Conservation (phyloP, 53 echinoderm and acorn worm genomes). For the Antedon mediterranea region DNA sequence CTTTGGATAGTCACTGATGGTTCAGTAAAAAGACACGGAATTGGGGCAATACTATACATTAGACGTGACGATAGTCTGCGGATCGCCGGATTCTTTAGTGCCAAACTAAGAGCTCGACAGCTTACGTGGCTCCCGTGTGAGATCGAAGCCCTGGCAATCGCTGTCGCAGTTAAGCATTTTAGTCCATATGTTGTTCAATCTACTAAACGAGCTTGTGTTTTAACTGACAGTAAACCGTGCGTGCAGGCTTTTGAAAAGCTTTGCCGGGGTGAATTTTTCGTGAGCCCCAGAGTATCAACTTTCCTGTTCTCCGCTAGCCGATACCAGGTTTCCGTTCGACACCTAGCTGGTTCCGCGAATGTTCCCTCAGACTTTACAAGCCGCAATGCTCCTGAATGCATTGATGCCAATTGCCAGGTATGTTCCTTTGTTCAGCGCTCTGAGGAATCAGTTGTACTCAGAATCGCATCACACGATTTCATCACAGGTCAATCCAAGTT, state of each 20-base stretch:
- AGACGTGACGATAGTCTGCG: conserved; percentile 16
- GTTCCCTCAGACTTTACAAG: conserved; percentile 41
- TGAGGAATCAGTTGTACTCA: conserved; percentile 24
- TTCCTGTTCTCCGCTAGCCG: conserved; percentile 34
- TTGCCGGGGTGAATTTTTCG: too few relatives aligned
- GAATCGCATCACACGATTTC: background rate
- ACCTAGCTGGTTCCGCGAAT: conserved; percentile 29
- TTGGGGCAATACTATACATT: conserved; percentile 41
- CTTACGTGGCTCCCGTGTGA: too few relatives aligned
- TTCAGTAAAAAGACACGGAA: conserved; percentile 14
- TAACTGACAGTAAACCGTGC: conserved; percentile 7
- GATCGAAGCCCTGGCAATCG: too few relatives aligned
- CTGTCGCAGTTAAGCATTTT: conserved; percentile 11
- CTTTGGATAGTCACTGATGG: conserved; percentile 53
- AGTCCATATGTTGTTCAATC: background rate
- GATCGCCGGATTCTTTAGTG: conserved; percentile 27
- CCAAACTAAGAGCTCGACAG: too few relatives aligned
- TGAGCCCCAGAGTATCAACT: conserved; percentile 26
- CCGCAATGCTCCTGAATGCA: conserved; percentile 25
- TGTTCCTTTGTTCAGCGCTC: conserved; percentile 24
- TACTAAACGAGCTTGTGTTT: background rate
- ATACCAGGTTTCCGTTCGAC: conserved; percentile 17
- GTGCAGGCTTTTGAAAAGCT: too few relatives aligned
- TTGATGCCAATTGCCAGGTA: conserved; percentile 26
- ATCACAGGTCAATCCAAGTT: background rate